Evolutionary conservation across 2,113 vertebrate species (phyloP), one percentile per base, ranked within the genome.

Genomic region (Tupaia tana): DNA sequence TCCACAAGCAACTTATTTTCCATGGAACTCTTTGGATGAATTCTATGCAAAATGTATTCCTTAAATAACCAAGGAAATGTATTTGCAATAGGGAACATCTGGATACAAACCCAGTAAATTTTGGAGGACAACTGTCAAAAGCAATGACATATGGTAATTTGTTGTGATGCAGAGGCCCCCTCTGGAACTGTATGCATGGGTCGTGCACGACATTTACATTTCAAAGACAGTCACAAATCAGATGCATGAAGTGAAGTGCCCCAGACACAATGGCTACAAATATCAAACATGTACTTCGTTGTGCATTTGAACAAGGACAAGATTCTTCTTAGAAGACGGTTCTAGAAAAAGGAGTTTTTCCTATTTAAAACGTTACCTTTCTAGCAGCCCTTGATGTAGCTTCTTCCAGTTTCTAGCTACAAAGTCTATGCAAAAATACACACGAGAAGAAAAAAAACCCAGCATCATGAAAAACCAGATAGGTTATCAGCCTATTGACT

Each of bases 91-190:
- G 91, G 87, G 93, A 89, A 89, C 7, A 27, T 79, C 89, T 96
- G 91, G 95, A 82, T 79, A 54, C 34, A 83, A 89, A 96, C 80
- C 86, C 91, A 96, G 64, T 90, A 52, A 80, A 81, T 90, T 84
- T 75, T 20, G 70, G 93, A 78, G 59, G 27, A 31, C 34, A 89
- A 79, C 71, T 93, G 93, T 80, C 86, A 54, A 77, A 52, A 84
- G 14, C 89, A 89, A 80, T 93, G 91, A 58, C 80, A 29, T 11
- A 3, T 24, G 24, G 34, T 70, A 56, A 86, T 95, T 94, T 67
- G 29, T 90, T 13, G 63, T 0, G 58, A 67, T 18, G 16, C 52
- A 7, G 93, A 75, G 77, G 34, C 59, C 15, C 34, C 0, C 15
- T 56, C 8, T 22, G 84, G 83, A 77, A 54, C 11, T 85, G 63